Base-by-base conservation (phyloP, 1,140 invertebrate species). In the Sitobion miscanthi region DNA sequence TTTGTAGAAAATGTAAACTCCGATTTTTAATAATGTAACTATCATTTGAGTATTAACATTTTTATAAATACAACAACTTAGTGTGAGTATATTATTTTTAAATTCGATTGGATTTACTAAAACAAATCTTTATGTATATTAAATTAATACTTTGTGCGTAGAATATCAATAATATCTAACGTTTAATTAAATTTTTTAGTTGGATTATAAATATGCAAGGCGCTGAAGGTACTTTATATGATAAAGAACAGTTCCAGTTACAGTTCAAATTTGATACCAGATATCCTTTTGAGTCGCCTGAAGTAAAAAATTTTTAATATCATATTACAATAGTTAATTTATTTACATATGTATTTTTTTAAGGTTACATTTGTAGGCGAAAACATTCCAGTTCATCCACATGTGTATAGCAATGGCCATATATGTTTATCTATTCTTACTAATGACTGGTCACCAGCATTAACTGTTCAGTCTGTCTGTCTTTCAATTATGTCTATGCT, bases 341-440 rank as follows among this genome's bases (percentile, higher is more conserved):
- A 54, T 54, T 54, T 54, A 54, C 20, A 54, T 54, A 6, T 54
- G 42, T 54, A 85, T 95, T 95, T 17, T 90, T 90, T 69, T 5
- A 77, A 97, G 97, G 97, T 99, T 87, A 99, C 97, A 94, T 99
- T 99, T 95, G 97, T 98, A 94, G 99, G 99, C 93, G 97, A 97
- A 94, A 99, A 99, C 96, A 99, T 99, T 96, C 99, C 99, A 47
- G 96, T 99, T 54, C 99, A 99, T 96, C 99, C 99, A 77, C 99
- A 99, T 96, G 98, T 99, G 94, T 99, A 99, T 95, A 99, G 98
- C 95, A 99, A 99, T 96, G 99, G 99, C 42, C 99, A 99, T 96
- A 99, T 99, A 95, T 99, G 99, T 95, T 96, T 99, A 94, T 99
- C 98, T 35, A 99, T 99, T 94, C 96, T 99, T 94, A 99, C 99